Conservation (phyloP, 2,113 vertebrate genomes). For the Eudorcas thomsonii region DNA sequence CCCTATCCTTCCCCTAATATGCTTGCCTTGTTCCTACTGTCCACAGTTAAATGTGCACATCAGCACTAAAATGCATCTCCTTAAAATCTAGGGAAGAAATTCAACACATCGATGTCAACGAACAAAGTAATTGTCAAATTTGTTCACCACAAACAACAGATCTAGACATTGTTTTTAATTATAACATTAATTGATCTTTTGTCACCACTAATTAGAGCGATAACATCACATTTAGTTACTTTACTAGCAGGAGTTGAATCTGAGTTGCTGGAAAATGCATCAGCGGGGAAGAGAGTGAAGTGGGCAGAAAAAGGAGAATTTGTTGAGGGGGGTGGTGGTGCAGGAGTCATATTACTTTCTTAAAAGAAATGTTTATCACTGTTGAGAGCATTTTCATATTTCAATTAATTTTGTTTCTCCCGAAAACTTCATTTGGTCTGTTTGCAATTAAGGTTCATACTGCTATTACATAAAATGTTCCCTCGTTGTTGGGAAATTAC, state of each 20-base stretch:
- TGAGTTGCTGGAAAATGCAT: conserved; percentile 65
- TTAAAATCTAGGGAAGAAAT: conserved; percentile 28
- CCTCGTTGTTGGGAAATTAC: conserved; percentile 17
- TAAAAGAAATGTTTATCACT: conserved; percentile 62
- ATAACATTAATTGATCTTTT: conserved; percentile 83
- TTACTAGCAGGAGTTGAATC: conserved; percentile 71
- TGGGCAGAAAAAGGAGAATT: conserved; percentile 16
- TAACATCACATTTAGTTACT: conserved; percentile 76
- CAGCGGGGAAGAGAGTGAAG: not conserved
- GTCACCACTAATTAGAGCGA: conserved; percentile 80
- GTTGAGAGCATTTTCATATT: conserved; percentile 60
- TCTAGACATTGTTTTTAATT: conserved; percentile 80
- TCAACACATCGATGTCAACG: conserved; percentile 17
- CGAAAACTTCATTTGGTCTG: conserved; percentile 8
- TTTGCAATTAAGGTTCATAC: not conserved
- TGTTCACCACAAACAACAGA: conserved; percentile 71
- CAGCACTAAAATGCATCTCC: conserved; percentile 21
- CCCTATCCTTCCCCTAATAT: conserved; percentile 24
- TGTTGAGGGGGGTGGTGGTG: not conserved
- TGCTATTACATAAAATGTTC: not conserved
- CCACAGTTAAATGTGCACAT: conserved; percentile 35
- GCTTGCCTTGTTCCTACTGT: conserved; percentile 39
- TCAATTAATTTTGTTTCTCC: conserved; percentile 62
- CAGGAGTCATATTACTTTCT: not conserved
- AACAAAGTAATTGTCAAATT: conserved; percentile 54